Evolutionary conservation across 2,797 vertebrate species (phyloP).

Genomic region (Sebastes diaconus): DNA sequence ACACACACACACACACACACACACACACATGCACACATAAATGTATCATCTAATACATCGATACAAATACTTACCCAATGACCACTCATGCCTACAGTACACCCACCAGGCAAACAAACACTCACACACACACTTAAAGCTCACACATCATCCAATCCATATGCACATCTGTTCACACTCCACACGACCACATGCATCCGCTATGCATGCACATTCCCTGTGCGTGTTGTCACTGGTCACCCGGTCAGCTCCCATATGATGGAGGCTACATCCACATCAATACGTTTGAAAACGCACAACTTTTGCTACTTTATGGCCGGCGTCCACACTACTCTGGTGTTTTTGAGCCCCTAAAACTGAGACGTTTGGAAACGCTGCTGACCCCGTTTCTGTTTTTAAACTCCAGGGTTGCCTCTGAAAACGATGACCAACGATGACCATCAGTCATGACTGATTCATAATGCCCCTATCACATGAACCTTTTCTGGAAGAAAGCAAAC

Average conservation of each 20-base stretch:
- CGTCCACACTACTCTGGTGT: too few species aligned
- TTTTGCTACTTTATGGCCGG: too few species aligned
- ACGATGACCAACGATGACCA: too few species aligned
- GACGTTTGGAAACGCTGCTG: too few species aligned
- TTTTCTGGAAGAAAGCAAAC: too few species aligned
- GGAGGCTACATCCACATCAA: not conserved
- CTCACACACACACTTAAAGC: constrained; percentile 31
- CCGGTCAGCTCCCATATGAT: not conserved
- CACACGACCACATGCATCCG: not conserved
- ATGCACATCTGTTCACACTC: constrained; percentile 29
- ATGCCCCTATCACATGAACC: too few species aligned
- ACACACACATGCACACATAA: constrained; percentile 7
- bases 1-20: not conserved
- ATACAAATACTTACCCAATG: constrained; percentile 15
- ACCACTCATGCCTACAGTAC: constrained; percentile 19
- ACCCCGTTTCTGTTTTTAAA: too few species aligned
- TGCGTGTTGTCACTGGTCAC: not conserved
- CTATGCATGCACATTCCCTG: not conserved
- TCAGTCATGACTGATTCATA: too few species aligned
- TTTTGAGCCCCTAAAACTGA: too few species aligned
- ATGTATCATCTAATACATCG: constrained; percentile 3
- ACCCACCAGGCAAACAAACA: constrained; percentile 19
- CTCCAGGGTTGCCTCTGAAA: too few species aligned
- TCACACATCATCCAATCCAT: constrained; percentile 43
- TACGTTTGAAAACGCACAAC: too few species aligned